phyloP scores from a whole-genome alignment of 2,888 invertebrate species.

The Eupsilia transversa region DNA sequence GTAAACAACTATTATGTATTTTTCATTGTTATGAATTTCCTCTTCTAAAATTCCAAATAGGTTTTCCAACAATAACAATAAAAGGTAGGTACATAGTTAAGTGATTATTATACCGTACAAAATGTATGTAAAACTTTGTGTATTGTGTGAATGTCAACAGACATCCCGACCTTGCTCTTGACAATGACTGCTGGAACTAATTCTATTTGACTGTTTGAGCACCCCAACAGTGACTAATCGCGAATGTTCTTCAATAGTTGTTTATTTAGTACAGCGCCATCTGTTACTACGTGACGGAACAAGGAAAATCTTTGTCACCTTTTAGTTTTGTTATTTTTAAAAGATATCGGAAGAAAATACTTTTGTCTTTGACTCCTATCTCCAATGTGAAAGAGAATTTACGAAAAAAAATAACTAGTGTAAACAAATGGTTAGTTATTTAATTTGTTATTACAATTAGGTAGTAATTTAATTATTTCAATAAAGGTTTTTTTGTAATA shows the following conservation, averaged over 20 bases:
- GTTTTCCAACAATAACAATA: constrained; percentile 29
- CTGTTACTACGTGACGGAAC: constrained; percentile 3
- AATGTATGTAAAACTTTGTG: constrained; percentile 38
- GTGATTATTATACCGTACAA: constrained; percentile 24
- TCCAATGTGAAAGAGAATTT: neutral
- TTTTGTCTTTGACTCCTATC: neutral
- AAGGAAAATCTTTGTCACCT: neutral
- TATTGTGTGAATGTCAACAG: constrained; percentile 39
- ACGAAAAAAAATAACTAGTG: neutral
- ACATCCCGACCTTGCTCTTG: constrained; percentile 68
- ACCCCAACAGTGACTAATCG: constrained; percentile 36
- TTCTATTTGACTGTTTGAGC: constrained; percentile 47
- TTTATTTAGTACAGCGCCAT: constrained; percentile 28
- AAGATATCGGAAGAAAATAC: neutral
- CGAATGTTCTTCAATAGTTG: constrained; percentile 20
- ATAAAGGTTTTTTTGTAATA: neutral
- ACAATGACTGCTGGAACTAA: constrained; percentile 67
- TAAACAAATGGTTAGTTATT: neutral
- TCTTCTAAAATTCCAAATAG: constrained; percentile 13
- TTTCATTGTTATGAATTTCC: constrained; percentile 16
- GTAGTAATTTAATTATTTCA: neutral
- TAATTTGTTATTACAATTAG: too few species aligned
- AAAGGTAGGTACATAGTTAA: constrained; percentile 17
- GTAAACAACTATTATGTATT: neutral
- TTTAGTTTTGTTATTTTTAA: neutral